These are phyloP conservation scores for Vulpes lagopus DNA, from an alignment of 2,113 vertebrate genomes.

Conservation along the genomic window DNA sequence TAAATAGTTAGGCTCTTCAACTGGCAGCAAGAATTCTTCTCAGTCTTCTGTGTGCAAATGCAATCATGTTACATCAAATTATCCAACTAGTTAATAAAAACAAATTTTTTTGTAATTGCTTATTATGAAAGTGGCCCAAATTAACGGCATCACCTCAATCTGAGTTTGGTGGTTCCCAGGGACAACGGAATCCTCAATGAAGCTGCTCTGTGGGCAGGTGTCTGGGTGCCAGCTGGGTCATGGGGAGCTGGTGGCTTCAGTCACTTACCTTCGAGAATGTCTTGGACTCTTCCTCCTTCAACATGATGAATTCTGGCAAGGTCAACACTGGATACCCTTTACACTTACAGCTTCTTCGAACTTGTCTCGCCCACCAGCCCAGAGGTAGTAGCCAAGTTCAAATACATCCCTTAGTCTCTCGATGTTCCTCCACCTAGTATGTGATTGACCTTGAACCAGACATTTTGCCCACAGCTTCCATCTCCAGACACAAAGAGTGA, in stretches of 20 bases:
- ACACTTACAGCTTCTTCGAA: not conserved
- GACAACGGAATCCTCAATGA: constrained; percentile 70
- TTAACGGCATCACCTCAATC: constrained; percentile 79
- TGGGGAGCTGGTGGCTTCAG: constrained; percentile 79
- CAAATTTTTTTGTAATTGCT: constrained; percentile 84
- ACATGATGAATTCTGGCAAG: constrained; percentile 69
- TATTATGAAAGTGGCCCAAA: constrained; percentile 85
- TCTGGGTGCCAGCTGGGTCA: constrained; percentile 80
- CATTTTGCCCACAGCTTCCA: not conserved
- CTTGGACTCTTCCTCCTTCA: constrained; percentile 74
- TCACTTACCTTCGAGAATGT: constrained; percentile 80
- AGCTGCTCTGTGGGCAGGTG: constrained; percentile 76
- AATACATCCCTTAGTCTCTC: not conserved
- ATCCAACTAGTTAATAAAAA: constrained; percentile 85
- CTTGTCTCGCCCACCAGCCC: not conserved
- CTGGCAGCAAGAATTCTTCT: constrained; percentile 81
- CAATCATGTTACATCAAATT: constrained; percentile 85
- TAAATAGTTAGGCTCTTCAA: constrained; percentile 81
- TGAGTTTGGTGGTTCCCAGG: constrained; percentile 80
- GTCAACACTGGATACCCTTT: constrained; percentile 50
- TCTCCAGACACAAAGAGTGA: not conserved
- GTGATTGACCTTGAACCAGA: not conserved
- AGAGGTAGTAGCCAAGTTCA: not conserved
- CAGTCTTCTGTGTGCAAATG: constrained; percentile 80
- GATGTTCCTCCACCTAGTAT: not conserved